Evolutionary conservation across 2,888 invertebrate genomes (phyloP), one percentile per base, ranked within the genome.

Genomic region (Onchidella celtica): DNA sequence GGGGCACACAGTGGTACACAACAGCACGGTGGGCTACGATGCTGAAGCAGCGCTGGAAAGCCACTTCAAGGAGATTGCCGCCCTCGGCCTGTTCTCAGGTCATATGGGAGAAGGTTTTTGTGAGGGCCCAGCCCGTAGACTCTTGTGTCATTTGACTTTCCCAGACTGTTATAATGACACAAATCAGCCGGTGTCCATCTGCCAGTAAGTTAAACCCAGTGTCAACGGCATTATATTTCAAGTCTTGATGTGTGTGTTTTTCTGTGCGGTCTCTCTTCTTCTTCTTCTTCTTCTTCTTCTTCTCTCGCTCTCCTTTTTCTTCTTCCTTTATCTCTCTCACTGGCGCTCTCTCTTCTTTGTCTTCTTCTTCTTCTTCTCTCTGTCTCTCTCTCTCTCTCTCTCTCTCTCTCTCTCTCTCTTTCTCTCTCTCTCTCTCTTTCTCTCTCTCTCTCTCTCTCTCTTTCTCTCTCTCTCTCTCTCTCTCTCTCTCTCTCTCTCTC

Each of bases 131-230:
- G 98, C 98, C 69, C 97, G 97, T 94, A 95, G 97, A 95, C 95
- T 98, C 92, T 94, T 98, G 24, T 98, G 98, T 93, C 95, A 97
- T 81, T 97, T 97, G 94, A 97, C 98, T 73, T 98, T 98, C 94
- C 98, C 98, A 2, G 96, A 96, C 91, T 98, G 97, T 91, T 95
- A 96, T n/a, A 68, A 80, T 47, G 57, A 74, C 14, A 80, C 74
- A 11, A 14, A 21, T 17, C 34, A 66, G 36, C 57, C 80, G 17
- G 57, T 72, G 27, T 36, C 47, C 32, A 40, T 80, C n/a, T 80
- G 80, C 59, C 40, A 63, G 80, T 81, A 69, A 57, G 66, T 81
- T 38, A 66, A n/a, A n/a, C 47, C 36, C 57, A 47, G 65, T 61
- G 61, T 57, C 47, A 17, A 11, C 9, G 9, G 17, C 47, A 47